These are phyloP conservation scores for Thereva unica DNA, from an alignment of 2,888 invertebrate genomes.

Conservation along the genomic window DNA sequence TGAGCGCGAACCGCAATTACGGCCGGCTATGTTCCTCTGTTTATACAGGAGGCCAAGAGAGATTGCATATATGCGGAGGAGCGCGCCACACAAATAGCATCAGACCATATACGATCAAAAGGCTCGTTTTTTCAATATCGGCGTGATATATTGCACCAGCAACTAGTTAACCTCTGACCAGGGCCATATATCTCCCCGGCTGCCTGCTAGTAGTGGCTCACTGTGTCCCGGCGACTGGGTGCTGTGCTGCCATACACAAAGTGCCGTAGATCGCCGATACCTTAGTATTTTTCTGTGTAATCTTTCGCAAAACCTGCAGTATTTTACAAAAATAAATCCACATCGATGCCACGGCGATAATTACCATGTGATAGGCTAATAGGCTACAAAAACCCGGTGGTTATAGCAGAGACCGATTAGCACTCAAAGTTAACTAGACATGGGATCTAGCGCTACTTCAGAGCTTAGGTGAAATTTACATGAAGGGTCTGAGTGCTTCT, in stretches of 20 bases:
- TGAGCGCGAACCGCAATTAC: conserved; percentile 25
- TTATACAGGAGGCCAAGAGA: conserved; percentile 7
- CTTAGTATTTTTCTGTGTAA: conserved; percentile 3
- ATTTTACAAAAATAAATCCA: conserved; percentile 31
- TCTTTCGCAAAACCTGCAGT: conserved; percentile 14
- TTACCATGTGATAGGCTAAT: conserved; percentile 36
- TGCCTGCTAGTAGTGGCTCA: not conserved
- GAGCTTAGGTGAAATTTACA: too few species aligned
- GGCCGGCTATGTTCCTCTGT: conserved; percentile 11
- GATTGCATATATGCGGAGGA: conserved; percentile 8
- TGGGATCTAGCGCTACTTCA: too few species aligned
- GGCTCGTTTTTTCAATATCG: conserved; percentile 37
- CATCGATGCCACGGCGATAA: conserved; percentile 29
- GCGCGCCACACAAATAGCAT: conserved; percentile 21
- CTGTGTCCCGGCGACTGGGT: too few species aligned
- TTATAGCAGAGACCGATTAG: conserved; percentile 31
- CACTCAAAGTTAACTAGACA: conserved; percentile 13
- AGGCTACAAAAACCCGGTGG: conserved; percentile 25
- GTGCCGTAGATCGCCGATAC: not conserved
- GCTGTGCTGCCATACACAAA: conserved; percentile 1
- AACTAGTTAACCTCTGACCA: conserved; percentile 42
- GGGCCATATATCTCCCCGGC: conserved; percentile 36
- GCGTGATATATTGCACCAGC: conserved; percentile 42
- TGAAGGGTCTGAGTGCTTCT: too few species aligned
- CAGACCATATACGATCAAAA: conserved; percentile 29